These are phyloP conservation scores for Ormyrus thymus DNA, from an alignment of 2,888 invertebrate genomes.

Conservation along the genomic window DNA sequence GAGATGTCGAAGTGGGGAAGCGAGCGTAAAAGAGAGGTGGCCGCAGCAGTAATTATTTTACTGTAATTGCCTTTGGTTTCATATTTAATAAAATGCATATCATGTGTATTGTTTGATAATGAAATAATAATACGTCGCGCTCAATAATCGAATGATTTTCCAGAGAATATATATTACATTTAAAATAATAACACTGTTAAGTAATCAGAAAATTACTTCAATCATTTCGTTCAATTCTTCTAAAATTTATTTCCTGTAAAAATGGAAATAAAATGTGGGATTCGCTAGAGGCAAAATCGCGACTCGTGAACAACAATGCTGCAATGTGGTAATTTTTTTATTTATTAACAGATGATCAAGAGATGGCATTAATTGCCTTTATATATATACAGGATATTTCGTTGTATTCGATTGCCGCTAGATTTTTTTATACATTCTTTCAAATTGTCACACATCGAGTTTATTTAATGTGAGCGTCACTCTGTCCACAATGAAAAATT, in stretches of 20 bases:
- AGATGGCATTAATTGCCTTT: not conserved
- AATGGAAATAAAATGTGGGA: not conserved
- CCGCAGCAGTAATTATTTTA: conserved; percentile 37
- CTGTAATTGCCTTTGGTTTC: conserved; percentile 45
- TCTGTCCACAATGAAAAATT: no score
- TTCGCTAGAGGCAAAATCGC: not conserved
- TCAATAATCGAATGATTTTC: conserved; percentile 14
- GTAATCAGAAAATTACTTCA: conserved; percentile 6
- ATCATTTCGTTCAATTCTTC: not conserved
- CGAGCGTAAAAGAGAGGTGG: not conserved
- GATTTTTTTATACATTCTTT: no score
- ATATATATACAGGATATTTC: conserved; percentile 32
- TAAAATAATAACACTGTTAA: conserved; percentile 4
- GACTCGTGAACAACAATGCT: not conserved
- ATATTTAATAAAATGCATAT: conserved; percentile 41
- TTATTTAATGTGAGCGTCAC: no score
- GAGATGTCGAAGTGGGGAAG: not conserved
- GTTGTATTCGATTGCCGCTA: not conserved
- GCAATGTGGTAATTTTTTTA: conserved; percentile 21
- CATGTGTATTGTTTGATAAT: conserved; percentile 25
- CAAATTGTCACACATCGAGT: no score
- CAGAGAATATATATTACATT: conserved; percentile 18
- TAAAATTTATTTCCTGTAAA: not conserved
- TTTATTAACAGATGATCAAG: conserved; percentile 44
- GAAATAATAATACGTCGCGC: not conserved